These are phyloP conservation scores for Tetranychus piercei DNA, from an alignment of 2,888 invertebrate genomes.

Conservation along the genomic window DNA sequence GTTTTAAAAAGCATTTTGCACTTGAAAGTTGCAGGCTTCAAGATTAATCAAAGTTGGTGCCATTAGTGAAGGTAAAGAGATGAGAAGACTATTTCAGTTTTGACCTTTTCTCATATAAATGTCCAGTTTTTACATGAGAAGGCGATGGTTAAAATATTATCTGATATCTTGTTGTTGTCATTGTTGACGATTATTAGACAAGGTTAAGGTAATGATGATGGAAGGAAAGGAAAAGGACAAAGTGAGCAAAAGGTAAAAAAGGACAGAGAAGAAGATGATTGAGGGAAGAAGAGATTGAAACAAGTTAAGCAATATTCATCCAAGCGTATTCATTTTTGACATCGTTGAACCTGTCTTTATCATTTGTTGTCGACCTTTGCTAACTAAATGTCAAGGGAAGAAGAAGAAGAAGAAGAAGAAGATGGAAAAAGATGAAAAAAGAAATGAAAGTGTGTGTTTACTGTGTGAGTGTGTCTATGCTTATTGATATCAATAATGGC, in stretches of 20 bases:
- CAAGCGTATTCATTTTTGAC: not conserved
- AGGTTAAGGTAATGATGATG: not conserved
- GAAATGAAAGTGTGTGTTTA: not conserved
- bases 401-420: not conserved
- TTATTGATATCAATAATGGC: not conserved
- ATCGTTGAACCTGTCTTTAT: not conserved
- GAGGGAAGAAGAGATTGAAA: conserved; percentile 7
- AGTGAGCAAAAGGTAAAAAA: not conserved
- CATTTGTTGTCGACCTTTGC: conserved; percentile 2
- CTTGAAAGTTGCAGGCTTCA: no score
- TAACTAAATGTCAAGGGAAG: not conserved
- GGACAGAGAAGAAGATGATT: not conserved
- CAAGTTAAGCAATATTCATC: not conserved
- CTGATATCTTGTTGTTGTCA: not conserved
- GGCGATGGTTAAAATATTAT: not conserved
- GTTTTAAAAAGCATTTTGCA: no score
- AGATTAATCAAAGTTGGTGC: no score
- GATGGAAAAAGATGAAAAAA: not conserved
- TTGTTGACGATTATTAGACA: not conserved
- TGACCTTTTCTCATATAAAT: not conserved
- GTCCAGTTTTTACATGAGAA: not conserved
- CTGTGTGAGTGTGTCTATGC: not conserved
- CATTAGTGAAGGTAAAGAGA: not conserved
- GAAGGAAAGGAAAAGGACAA: not conserved
- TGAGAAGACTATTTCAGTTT: not conserved